Conservation (phyloP, 2,888 invertebrate genomes). For the Neoitamus cyanurus region DNA sequence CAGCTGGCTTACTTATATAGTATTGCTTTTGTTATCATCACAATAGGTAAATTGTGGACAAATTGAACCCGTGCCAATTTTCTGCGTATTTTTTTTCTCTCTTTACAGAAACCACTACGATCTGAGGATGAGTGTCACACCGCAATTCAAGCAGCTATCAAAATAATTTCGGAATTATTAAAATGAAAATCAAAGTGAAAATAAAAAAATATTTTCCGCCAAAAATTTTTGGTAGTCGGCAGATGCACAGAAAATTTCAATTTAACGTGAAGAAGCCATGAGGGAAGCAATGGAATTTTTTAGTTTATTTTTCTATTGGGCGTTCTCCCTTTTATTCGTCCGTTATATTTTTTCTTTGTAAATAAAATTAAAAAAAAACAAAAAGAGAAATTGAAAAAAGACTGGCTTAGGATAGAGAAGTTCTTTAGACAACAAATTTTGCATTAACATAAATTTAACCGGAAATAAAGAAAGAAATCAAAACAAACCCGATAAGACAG, state of each 20-base stretch:
- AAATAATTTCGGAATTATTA: background rate
- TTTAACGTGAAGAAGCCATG: background rate
- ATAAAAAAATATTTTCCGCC: slow-evolving; percentile 51
- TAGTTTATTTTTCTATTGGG: background rate
- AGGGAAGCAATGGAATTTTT: background rate
- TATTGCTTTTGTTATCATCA: background rate
- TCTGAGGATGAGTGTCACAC: background rate
- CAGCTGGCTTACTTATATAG: background rate
- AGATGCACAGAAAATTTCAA: background rate
- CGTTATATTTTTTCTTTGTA: background rate
- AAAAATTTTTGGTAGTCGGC: slow-evolving; percentile 38
- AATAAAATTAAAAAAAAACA: background rate
- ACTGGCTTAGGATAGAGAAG: slow-evolving; percentile 25
- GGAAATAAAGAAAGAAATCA: background rate
- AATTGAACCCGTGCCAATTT: background rate
- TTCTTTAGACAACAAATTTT: background rate
- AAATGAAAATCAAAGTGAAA: slow-evolving; percentile 48
- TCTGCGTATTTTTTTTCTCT: background rate
- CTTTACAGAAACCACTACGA: background rate
- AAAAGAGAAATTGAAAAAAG: slow-evolving; percentile 7
- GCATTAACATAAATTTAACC: background rate
- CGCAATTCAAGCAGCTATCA: background rate
- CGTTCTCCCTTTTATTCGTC: background rate
- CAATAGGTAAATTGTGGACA: background rate
- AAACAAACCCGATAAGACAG: background rate